Percentiles rank a stretch among this genome's conserved stretches.
Conservation (phyloP, 2,113 vertebrate species). For the Sapayoa aenigma region DNA sequence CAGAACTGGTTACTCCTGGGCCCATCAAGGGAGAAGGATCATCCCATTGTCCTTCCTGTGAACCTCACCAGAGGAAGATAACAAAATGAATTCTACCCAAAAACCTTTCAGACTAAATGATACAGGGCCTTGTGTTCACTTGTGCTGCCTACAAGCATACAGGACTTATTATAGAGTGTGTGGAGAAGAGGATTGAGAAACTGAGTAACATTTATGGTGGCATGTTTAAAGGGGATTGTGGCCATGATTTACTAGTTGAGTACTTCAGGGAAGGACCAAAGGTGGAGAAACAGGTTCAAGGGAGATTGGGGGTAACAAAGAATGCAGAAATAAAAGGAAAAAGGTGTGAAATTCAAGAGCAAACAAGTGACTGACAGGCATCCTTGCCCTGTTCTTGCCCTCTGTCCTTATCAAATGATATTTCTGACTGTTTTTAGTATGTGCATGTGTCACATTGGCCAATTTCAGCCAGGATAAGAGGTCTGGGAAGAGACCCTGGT, state of each 20-base stretch:
- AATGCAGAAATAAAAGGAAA: neutral
- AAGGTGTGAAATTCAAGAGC: neutral
- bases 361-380: neutral
- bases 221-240: neutral
- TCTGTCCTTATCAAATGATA: neutral
- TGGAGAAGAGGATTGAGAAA: rapidly evolving
- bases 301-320: neutral
- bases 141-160: neutral
- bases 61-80: neutral
- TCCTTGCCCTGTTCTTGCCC: neutral
- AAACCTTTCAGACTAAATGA: neutral
- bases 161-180: rapidly evolving
- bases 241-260: neutral
- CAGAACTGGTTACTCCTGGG: neutral
- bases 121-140: neutral
- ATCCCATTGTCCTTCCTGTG: neutral
- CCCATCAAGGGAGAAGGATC: neutral
- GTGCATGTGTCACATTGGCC: neutral
- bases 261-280: neutral
- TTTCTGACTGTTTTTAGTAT: neutral
- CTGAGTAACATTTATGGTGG: neutral
- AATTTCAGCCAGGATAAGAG: neutral
- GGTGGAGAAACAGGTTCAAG: neutral
- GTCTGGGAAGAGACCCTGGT: neutral
- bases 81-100: neutral